Percentiles rank a stretch among this genome's conserved stretches.
phyloP scores from a whole-genome alignment of 2,113 vertebrate species.

The Sorex fumeus region DNA sequence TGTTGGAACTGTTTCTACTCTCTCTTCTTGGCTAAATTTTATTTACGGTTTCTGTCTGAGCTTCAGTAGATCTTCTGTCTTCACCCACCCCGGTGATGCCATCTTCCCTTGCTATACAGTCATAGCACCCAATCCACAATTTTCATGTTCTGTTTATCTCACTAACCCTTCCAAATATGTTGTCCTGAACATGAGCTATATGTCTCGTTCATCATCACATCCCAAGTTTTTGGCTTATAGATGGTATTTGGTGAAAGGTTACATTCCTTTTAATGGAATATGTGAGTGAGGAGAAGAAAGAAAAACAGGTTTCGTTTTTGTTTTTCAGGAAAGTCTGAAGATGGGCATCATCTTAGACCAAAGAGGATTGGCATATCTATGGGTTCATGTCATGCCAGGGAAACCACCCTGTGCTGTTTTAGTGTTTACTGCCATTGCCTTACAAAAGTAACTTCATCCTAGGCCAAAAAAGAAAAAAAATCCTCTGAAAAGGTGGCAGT shows the following conservation, averaged over 20 bases:
- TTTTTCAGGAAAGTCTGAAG: background rate
- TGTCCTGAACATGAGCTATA: background rate
- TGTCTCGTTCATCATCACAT: background rate
- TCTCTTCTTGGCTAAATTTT: conserved; percentile 6
- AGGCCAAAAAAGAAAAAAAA: background rate
- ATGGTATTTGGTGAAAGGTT: background rate
- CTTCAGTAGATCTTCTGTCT: background rate
- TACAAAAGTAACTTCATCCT: conserved; percentile 39
- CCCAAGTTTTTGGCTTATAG: background rate
- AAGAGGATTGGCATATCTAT: background rate
- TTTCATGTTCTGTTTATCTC: background rate
- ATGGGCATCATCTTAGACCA: background rate
- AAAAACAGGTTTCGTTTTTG: background rate
- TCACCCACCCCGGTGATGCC: background rate
- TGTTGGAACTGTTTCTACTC: background rate
- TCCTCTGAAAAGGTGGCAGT: conserved; percentile 63
- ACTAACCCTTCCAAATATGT: background rate
- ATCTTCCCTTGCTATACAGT: background rate
- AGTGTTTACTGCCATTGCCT: background rate
- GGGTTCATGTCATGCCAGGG: background rate
- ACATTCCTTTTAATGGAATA: background rate
- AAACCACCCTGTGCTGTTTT: background rate
- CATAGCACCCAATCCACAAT: background rate
- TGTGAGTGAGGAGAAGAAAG: background rate
- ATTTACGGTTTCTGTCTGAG: conserved; percentile 10